phyloP scores from a whole-genome alignment of 2,113 vertebrate species.

The Chrysemys picta region DNA sequence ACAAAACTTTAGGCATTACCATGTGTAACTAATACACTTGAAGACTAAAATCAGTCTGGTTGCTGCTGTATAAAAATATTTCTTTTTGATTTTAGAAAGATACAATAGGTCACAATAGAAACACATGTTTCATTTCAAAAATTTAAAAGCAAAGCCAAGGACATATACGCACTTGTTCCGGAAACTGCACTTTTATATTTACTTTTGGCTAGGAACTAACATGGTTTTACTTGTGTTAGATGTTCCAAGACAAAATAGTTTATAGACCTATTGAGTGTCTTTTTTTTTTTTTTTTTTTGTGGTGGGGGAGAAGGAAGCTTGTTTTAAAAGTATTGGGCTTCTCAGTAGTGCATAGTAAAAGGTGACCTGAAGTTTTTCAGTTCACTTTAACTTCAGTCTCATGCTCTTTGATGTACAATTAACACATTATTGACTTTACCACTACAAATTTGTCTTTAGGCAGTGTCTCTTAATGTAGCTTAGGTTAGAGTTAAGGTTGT shows the following conservation, averaged over 20 bases:
- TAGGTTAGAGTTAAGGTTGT: not conserved
- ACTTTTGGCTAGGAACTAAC: conserved; percentile 63
- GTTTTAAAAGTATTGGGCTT: not conserved
- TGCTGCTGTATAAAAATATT: conserved; percentile 58
- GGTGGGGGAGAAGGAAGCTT: not conserved
- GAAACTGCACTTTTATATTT: conserved; percentile 56
- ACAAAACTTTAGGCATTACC: conserved; percentile 22
- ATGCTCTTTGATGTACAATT: not conserved
- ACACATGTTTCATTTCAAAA: conserved; percentile 46
- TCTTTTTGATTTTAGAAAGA: conserved; percentile 18
- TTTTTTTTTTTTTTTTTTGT: not conserved
- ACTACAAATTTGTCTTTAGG: not conserved
- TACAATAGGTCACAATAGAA: conserved; percentile 68
- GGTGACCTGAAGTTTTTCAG: not conserved
- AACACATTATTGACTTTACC: not conserved
- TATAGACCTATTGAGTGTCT: conserved; percentile 27
- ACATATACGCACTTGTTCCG: conserved; percentile 51
- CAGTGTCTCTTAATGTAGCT: not conserved
- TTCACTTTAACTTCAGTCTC: not conserved
- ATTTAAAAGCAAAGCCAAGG: conserved; percentile 62
- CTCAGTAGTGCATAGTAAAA: not conserved
- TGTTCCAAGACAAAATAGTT: conserved; percentile 65
- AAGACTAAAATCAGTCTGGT: conserved; percentile 30
- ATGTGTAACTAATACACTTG: not conserved
- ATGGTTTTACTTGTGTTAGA: conserved; percentile 69